These are phyloP conservation scores for Cydia splendana DNA, from an alignment of 1,140 invertebrate genomes.

Conservation along the genomic window DNA sequence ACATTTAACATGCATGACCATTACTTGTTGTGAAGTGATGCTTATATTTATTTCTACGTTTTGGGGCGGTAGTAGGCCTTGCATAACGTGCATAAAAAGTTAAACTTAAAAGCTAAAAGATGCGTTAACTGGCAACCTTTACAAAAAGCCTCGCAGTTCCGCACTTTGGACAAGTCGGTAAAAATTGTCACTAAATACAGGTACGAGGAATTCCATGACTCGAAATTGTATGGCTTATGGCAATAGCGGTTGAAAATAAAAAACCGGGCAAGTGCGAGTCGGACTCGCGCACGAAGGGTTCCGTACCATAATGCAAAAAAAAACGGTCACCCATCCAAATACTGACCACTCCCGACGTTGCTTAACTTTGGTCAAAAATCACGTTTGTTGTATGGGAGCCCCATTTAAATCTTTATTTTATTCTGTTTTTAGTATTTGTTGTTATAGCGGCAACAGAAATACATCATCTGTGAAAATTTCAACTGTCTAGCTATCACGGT, in stretches of 20 bases:
- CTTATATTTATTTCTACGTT: constrained; percentile 12
- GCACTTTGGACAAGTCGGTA: background rate
- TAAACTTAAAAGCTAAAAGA: constrained; percentile 2
- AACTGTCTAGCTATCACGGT: no score
- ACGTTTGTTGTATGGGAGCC: no score
- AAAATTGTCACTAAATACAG: constrained; percentile 35
- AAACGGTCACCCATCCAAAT: no score
- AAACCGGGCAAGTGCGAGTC: no score
- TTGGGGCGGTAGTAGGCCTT: constrained; percentile 24
- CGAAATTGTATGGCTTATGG: background rate
- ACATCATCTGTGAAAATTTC: no score
- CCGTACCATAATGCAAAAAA: no score
- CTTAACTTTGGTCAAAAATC: no score
- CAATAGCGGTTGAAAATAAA: background rate
- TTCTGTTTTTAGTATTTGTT: no score
- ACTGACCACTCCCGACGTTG: no score
- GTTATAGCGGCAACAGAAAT: no score
- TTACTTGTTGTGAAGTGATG: background rate
- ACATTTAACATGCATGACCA: background rate
- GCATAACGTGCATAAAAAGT: background rate
- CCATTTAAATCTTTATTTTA: no score
- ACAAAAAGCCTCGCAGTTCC: background rate
- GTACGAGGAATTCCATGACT: constrained; percentile 11
- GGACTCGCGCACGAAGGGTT: no score
- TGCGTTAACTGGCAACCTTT: background rate